Base-by-base conservation (phyloP, 2,113 vertebrate species). In the Accipiter virgatus region DNA sequence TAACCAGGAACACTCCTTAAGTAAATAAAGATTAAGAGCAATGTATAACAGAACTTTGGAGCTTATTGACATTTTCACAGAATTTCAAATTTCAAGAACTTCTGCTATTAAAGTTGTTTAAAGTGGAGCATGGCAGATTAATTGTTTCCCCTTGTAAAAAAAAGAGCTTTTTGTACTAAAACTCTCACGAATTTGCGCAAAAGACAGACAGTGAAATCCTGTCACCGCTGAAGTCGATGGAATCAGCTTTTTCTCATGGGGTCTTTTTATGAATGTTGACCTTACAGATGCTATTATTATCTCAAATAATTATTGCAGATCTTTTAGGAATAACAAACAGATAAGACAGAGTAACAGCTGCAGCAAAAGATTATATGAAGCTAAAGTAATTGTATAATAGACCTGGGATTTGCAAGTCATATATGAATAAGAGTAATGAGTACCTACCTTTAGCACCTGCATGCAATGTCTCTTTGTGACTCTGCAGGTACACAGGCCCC, bases 1-100 rank as follows among this genome's bases (percentile, higher is more conserved):
- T 53, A 53, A 87, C 61, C 45, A 82, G 73, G 10, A 71, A 38
- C 56, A 32, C 20, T 91, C 36, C 77, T 87, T 89, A 87, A 65
- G 65, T 85, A 95, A 96, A 96, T 89, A 97, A 92, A 86, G 78
- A 90, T 74, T 63, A 89, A 95, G 34, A 75, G 48, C 25, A 95
- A 84, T 14, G 15, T 61, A 74, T 86, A 92, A 93, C 67, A 93
- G 86, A 88, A 95, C 96, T 94, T 89, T 85, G 66, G 61, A 88
- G 61, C 22, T 74, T 42, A 93, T 38, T 85, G 88, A 81, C 6
- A 22, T 89, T 90, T 75, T 67, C 50, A 77, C 5, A 31, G 85
- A 80, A 65, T 83, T 94, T 78, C 18, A 62, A 21, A 66, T 93
- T 95, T 92, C 55, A 96, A 61, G 7, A 88, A n/a, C 16, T 83